These are phyloP conservation scores for Drosophila neutralis DNA, from an alignment of 2,888 invertebrate species.

Conservation along the genomic window DNA sequence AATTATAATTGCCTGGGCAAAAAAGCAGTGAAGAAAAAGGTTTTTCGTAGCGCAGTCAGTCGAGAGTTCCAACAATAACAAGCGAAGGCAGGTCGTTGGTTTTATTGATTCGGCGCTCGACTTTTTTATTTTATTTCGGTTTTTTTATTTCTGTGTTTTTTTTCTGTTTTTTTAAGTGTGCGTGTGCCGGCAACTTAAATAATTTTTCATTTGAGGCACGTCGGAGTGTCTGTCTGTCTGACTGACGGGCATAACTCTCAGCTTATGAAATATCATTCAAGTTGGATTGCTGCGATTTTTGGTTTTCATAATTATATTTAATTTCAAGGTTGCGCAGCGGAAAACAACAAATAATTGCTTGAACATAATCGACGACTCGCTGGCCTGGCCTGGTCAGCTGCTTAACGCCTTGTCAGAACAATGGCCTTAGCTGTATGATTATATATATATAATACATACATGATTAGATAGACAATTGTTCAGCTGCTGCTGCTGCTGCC, in stretches of 20 bases:
- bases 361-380: constrained; percentile 57
- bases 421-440: constrained; percentile 65
- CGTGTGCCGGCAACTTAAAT: constrained; percentile 78
- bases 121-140: constrained; percentile 37
- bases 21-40: constrained; percentile 37
- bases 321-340: constrained; percentile 75
- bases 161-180: constrained; percentile 51
- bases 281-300: constrained; percentile 59
- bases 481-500: constrained; percentile 17
- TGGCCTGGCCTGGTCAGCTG: constrained; percentile 54
- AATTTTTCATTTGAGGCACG: constrained; percentile 79
- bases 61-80: constrained; percentile 17
- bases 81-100: constrained; percentile 54
- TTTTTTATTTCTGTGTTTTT: background rate
- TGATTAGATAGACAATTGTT: constrained; percentile 42
- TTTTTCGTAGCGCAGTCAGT: constrained; percentile 35
- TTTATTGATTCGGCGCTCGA: constrained; percentile 75
- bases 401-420: constrained; percentile 79
- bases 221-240: constrained; percentile 20
- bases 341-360: constrained; percentile 71
- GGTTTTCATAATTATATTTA: constrained; percentile 78
- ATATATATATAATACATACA: constrained; percentile 16
- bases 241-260: constrained; percentile 43
- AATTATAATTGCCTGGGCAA: constrained; percentile 79
- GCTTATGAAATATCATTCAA: constrained; percentile 77